These are phyloP conservation scores for Seira ritae DNA, from an alignment of 2,888 invertebrate species.

Conservation along the genomic window DNA sequence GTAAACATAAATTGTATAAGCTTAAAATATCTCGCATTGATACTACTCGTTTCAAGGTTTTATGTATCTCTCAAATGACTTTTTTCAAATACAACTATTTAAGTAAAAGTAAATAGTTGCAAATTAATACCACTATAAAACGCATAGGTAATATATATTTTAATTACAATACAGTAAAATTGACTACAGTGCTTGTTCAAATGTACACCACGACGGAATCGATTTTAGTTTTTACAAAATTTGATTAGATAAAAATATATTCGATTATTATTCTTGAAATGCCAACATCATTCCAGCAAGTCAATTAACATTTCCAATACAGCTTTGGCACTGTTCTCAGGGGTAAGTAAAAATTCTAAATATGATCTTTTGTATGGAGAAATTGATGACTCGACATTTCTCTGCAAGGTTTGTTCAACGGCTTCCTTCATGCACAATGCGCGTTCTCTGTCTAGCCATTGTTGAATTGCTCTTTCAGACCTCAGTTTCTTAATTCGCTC, in stretches of 20 bases:
- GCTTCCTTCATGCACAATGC: constrained; percentile 73
- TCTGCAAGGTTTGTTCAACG: constrained; percentile 69
- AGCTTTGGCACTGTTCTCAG: constrained; percentile 73
- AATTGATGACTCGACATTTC: constrained; percentile 67
- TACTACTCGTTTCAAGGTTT: too few species aligned
- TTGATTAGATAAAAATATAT: too few species aligned
- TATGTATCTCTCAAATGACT: too few species aligned
- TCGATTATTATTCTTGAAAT: not conserved
- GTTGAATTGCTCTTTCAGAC: constrained; percentile 66
- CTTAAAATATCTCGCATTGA: too few species aligned
- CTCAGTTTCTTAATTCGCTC: constrained; percentile 65
- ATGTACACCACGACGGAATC: not conserved
- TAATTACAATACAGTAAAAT: too few species aligned
- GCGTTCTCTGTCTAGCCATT: constrained; percentile 72
- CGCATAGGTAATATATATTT: too few species aligned
- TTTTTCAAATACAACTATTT: too few species aligned
- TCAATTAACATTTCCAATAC: constrained; percentile 72
- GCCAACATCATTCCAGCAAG: constrained; percentile 49
- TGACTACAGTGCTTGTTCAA: not conserved
- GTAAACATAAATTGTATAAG: too few species aligned
- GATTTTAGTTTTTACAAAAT: not conserved
- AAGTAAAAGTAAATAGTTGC: too few species aligned
- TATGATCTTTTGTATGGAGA: constrained; percentile 71
- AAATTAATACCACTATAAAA: too few species aligned
- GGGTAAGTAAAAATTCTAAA: constrained; percentile 72